Evolutionary conservation across 2,888 invertebrate species (phyloP), one percentile per base, ranked within the genome.

Genomic region (Onthophagus sagittarius): DNA sequence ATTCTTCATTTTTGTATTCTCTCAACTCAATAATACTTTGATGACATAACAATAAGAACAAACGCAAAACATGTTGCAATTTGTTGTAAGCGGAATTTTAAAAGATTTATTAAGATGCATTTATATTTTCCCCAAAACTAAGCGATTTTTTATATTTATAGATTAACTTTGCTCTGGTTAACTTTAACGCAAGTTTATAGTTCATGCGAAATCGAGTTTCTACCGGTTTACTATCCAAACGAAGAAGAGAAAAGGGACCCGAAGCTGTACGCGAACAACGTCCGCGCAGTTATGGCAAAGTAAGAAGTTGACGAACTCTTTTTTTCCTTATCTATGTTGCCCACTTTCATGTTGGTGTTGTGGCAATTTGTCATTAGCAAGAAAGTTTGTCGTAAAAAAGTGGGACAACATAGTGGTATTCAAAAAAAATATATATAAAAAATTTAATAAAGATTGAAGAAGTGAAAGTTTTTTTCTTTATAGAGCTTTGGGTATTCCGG

Each of bases 251-350:
- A 92, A 82, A 86, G 88, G 2, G 93, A 98, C 86, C 94, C 97
- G 0, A 95, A 94, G 84, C 87, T 98, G 32, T 98, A 92, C 84
- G 97, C 97, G 0, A 90, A 91, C 81, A 97, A 97, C 84, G 97
- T 98, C 3, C 89, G 96, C 75, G 91, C 92, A 79, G 90, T 94
- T 63, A 97, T 98, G 97, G 96, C 97, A 62, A 92, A 92, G 96
- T 97, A 86, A 88, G 91, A 86, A 62, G 23, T 39, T 63, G 62
- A 62, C 1, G 15, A 65, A 23, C 7, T 71, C 7, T 7, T 53
- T 53, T 63, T 23, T 9, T 63, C 23, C 23, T 23, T 23, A 23
- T 23, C 23, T 23, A 23, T 23, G 23, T 23, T 23, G 23, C 3
- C 23, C 23, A 71, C 15, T 64, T 64, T 14, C 69, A 1, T 63